Conservation (phyloP, 2,888 invertebrate species). For the Melanchra persicariae region DNA sequence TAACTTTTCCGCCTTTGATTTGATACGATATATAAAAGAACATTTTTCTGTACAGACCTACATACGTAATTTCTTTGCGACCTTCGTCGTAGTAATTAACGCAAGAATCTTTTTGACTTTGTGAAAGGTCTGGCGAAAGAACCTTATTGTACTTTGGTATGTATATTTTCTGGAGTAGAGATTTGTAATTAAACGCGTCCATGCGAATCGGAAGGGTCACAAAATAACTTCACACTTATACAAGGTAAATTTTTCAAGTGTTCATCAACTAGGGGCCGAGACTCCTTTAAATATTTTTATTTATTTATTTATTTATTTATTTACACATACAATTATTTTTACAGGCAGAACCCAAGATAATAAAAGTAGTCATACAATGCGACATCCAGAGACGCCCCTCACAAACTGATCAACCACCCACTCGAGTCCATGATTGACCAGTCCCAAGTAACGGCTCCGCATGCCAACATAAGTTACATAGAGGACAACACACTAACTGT, state of each 20-base stretch:
- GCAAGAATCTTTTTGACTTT: constrained; percentile 23
- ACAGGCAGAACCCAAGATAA: too few species aligned
- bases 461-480: too few species aligned
- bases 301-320: too few species aligned
- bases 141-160: constrained; percentile 16
- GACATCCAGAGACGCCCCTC: too few species aligned
- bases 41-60: constrained; percentile 1
- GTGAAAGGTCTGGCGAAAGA: constrained; percentile 1
- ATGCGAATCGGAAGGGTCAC: not conserved
- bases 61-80: constrained; percentile 11
- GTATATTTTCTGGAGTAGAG: not conserved
- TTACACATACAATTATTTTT: too few species aligned
- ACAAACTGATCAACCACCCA: too few species aligned
- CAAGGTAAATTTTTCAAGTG: not conserved
- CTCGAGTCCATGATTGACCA: too few species aligned
- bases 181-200: constrained; percentile 14
- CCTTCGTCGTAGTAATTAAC: constrained; percentile 34
- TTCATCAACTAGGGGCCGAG: too few species aligned
- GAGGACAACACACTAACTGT: too few species aligned
- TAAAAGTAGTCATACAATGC: too few species aligned
- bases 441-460: too few species aligned
- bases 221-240: not conserved
- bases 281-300: too few species aligned
- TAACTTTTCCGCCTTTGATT: constrained; percentile 12
- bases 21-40: constrained; percentile 4